Conservation (phyloP, 2,113 vertebrate genomes). For the Sylvietta virens region DNA sequence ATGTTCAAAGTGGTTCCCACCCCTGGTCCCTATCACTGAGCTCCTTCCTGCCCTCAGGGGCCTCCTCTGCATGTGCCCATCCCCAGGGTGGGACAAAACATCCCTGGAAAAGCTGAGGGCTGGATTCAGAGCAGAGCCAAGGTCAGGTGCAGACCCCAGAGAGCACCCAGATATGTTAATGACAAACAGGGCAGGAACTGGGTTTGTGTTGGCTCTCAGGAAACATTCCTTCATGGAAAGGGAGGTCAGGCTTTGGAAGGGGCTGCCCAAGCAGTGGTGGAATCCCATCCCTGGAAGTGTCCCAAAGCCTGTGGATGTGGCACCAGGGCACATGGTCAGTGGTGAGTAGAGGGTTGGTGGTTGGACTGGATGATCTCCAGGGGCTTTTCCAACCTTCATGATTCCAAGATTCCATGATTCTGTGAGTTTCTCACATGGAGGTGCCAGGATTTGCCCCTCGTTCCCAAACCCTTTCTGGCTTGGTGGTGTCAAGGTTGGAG, state of each 20-base stretch:
- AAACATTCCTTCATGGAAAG: neutral
- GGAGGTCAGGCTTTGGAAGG: neutral
- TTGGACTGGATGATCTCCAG: neutral
- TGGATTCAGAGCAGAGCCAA: neutral
- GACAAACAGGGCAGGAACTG: neutral
- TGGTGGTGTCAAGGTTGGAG: neutral
- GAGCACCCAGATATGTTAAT: neutral
- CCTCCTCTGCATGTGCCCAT: fast-evolving
- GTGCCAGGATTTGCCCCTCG: neutral
- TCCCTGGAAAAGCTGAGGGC: neutral
- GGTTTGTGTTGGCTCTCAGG: neutral
- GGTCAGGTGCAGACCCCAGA: neutral
- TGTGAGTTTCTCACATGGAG: neutral
- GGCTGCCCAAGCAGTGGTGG: neutral
- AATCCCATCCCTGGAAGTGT: neutral
- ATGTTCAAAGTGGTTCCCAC: neutral
- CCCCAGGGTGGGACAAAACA: neutral
- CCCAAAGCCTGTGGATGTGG: neutral
- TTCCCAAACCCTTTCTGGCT: neutral
- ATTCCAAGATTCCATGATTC: neutral
- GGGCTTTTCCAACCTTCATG: neutral
- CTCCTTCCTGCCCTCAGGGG: neutral
- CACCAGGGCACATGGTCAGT: neutral
- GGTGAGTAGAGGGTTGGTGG: neutral
- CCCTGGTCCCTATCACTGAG: neutral